Conservation (phyloP, 2,888 invertebrate genomes). For the Falcaria lacertinaria region DNA sequence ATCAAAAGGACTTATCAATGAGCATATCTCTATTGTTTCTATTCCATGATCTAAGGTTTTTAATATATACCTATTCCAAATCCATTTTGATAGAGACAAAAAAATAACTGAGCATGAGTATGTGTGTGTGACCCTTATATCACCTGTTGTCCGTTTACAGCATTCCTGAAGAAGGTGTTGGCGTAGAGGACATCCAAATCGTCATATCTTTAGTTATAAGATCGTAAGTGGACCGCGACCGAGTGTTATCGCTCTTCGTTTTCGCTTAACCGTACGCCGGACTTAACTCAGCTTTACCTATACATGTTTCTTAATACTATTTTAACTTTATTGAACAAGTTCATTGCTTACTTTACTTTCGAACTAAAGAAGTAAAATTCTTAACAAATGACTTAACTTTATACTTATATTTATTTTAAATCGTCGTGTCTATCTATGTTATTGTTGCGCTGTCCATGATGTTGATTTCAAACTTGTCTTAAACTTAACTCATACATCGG, state of each 20-base stretch:
- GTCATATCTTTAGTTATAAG: conserved; percentile 78
- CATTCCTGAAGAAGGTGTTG: conserved; percentile 90
- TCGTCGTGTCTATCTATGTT: not conserved
- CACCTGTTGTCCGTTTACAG: conserved; percentile 79
- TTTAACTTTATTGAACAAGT: conserved; percentile 13
- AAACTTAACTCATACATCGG: conserved; percentile 6
- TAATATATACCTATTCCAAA: too few relatives aligned
- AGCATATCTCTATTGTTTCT: too few relatives aligned
- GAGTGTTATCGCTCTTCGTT: conserved; percentile 33
- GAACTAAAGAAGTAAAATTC: not conserved
- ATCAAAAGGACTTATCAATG: too few relatives aligned
- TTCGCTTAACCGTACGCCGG: conserved; percentile 25
- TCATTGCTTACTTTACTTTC: not conserved
- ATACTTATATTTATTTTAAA: not conserved
- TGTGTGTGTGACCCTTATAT: conserved; percentile 58
- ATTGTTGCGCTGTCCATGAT: not conserved
- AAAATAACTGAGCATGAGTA: conserved; percentile 25
- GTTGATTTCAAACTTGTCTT: not conserved
- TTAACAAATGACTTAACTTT: too few relatives aligned
- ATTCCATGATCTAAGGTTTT: too few relatives aligned
- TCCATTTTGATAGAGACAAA: not conserved
- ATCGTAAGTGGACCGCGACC: conserved; percentile 73
- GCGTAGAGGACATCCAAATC: conserved; percentile 74
- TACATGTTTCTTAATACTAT: conserved; percentile 22
- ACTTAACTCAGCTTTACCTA: conserved; percentile 12